Base-by-base conservation (phyloP, 92 coral and sea anemone genomes). In the Porites rus region DNA sequence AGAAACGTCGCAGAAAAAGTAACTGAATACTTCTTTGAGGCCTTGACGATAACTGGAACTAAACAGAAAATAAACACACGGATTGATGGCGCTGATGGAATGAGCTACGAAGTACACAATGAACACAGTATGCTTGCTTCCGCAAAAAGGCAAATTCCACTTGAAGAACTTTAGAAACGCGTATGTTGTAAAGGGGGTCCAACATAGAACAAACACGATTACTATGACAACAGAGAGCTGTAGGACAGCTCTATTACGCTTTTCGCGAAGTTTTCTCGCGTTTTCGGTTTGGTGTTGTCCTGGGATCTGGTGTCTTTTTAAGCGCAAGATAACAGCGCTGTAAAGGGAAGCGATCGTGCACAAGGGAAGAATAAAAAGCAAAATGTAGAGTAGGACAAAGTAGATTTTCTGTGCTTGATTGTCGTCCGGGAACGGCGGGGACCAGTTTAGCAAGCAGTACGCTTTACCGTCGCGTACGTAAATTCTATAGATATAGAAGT, bases 31-130 rank as follows among this genome's bases (percentile, higher is more conserved):
- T n/a, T 71, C 79, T 21, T 22, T 82, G n/a, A 87, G 77, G 43
- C 89, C 89, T 68, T 68, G 89, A 25, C 92, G 89, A 54, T 81
- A 88, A 52, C 66, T 83, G 52, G 76, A 65, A 67, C 84, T 83
- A 58, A 83, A 88, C 54, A 88, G 72, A 59, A 71, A 70, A 50
- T 88, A 88, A 46, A 88, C 73, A 54, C 78, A 76, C 18, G 92
- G 92, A 21, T 83, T 82, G 19, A 88, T 68, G 25, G 89, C 92
- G 54, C 88, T 72, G 75, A 82, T 84, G 6, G 82, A 76, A 77
- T 88, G 88, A 25, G 86, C 88, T 5, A 83, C 59, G 60, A 88
- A 88, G 16, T 65, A 60, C 50, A 69, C 63, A n/a, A 52, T 61
- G 28, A 88, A 88, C 25, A 81, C 75, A 8, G 69, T 53, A 58